phyloP scores from a whole-genome alignment of 2,797 vertebrate genomes.

The Hirundo rustica region DNA sequence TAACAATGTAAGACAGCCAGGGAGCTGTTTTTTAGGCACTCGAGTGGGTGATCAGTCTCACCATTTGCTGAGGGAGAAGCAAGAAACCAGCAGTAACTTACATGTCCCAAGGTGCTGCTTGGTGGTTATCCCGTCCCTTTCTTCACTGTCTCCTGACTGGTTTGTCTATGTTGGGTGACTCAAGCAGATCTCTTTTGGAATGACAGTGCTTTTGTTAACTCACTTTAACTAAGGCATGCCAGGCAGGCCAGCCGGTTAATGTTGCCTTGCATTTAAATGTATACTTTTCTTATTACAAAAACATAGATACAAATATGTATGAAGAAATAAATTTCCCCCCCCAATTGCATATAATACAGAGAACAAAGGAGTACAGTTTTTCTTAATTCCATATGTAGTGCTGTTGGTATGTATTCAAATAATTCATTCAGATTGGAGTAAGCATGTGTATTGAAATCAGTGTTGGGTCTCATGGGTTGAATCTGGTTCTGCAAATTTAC shows the following conservation, averaged over 20 bases:
- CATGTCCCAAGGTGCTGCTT: neutral
- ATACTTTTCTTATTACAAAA: neutral
- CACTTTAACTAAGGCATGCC: neutral
- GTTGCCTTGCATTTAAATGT: neutral
- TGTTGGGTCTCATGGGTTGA: neutral
- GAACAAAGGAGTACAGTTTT: neutral
- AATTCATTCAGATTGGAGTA: neutral
- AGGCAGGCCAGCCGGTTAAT: neutral
- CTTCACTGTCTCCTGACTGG: neutral
- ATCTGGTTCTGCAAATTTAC: neutral
- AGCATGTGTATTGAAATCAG: neutral
- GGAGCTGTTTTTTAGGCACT: neutral
- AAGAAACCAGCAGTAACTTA: neutral
- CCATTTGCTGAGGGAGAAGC: neutral
- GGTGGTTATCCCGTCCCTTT: neutral
- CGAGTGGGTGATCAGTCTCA: neutral
- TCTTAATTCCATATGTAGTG: neutral
- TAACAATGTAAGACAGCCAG: neutral
- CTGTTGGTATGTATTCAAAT: neutral
- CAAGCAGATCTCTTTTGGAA: neutral
- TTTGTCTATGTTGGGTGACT: neutral
- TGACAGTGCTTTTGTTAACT: neutral
- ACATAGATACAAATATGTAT: neutral
- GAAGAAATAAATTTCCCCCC: neutral
- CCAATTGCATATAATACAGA: neutral